Conservation (phyloP, 2,888 invertebrate species). For the Laothoe populi region DNA sequence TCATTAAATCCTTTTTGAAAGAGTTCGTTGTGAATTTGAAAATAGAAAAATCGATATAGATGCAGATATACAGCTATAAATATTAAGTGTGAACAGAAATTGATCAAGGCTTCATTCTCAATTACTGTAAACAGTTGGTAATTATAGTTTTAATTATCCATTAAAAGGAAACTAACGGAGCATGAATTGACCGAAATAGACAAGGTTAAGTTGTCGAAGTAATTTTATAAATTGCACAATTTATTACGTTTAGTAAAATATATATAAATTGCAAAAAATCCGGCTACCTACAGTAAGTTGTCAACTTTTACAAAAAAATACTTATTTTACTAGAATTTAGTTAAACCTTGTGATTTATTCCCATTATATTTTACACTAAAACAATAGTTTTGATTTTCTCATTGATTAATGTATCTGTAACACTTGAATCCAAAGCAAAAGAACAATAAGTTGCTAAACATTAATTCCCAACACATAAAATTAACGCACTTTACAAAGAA, state of each 20-base stretch:
- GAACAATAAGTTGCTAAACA: slow-evolving; percentile 17
- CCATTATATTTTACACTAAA: background rate
- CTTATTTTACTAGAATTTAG: background rate
- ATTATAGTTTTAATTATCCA: slow-evolving; percentile 31
- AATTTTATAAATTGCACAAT: slow-evolving; percentile 39
- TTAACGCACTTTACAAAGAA: background rate
- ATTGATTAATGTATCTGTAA: background rate
- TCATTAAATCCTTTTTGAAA: background rate
- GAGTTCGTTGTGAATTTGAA: background rate
- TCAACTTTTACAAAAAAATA: background rate
- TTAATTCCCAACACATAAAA: slow-evolving; percentile 13
- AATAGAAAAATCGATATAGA: background rate
- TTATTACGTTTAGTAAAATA: background rate
- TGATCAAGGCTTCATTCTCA: slow-evolving; percentile 1
- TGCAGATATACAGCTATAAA: background rate
- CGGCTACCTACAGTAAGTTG: background rate
- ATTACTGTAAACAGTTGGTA: slow-evolving; percentile 21
- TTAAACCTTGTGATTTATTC: background rate
- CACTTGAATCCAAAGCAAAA: slow-evolving; percentile 1
- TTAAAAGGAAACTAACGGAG: slow-evolving; percentile 53
- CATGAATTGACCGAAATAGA: slow-evolving; percentile 46
- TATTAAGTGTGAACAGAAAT: background rate
- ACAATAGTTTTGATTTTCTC: slow-evolving; percentile 14
- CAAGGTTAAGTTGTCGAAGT: slow-evolving; percentile 50
- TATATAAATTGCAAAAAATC: background rate